Conservation (phyloP, 2,797 vertebrate genomes). For the Tokudaia muenninki region DNA sequence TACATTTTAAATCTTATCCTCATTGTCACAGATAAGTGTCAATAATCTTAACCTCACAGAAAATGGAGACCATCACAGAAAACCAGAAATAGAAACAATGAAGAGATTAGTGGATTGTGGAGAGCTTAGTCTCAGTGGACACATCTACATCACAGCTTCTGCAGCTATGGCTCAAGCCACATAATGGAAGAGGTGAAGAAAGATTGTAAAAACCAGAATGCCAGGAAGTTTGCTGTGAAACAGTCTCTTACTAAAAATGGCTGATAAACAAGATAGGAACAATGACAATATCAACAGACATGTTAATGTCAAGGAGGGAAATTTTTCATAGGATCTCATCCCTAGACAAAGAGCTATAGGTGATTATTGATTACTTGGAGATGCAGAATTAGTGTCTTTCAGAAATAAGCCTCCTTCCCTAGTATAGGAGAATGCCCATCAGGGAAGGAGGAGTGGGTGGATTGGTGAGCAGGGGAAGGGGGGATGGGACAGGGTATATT, state of each 20-base stretch:
- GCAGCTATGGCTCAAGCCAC: no score
- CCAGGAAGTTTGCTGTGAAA: neutral
- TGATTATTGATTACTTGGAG: neutral
- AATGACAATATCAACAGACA: neutral
- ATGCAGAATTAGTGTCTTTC: neutral
- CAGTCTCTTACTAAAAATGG: neutral
- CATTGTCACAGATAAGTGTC: neutral
- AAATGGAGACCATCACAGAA: neutral
- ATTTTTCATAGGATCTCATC: neutral
- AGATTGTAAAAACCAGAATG: neutral
- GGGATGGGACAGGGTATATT: no score
- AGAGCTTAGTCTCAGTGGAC: neutral
- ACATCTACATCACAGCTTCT: neutral
- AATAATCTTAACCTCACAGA: neutral
- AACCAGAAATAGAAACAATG: neutral
- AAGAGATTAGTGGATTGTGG: neutral
- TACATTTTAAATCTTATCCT: neutral
- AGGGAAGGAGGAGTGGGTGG: no score
- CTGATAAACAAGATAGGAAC: neutral
- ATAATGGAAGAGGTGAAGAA: neutral
- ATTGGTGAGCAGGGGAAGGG: no score
- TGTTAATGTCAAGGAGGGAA: neutral
- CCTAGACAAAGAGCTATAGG: neutral
- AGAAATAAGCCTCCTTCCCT: neutral
- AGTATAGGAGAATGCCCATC: no score